These are phyloP conservation scores for Brachylomia viminalis DNA, from an alignment of 2,888 invertebrate species.

Conservation along the genomic window DNA sequence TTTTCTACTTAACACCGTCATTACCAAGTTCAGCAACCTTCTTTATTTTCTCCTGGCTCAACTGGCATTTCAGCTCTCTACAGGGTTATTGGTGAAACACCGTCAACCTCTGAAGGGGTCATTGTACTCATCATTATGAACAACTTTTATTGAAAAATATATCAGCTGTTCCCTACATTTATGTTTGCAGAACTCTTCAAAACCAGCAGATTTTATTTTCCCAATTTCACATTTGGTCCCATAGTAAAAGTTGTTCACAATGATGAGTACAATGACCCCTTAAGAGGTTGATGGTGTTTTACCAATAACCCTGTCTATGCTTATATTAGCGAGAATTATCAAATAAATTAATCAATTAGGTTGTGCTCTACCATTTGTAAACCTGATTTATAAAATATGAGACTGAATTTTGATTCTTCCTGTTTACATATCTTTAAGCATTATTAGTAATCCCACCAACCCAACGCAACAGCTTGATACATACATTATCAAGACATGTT, in stretches of 20 bases:
- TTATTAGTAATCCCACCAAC: conserved; percentile 1
- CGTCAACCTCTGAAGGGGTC: no score
- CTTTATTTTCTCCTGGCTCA: neutral
- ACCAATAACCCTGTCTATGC: no score
- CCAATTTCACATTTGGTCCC: no score
- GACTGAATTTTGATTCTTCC: neutral
- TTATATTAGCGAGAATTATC: neutral
- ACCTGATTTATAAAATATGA: neutral
- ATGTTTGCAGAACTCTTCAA: no score
- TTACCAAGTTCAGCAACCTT: neutral
- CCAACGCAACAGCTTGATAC: conserved; percentile 34
- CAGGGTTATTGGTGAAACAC: no score
- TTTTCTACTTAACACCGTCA: neutral
- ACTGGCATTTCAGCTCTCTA: neutral
- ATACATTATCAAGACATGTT: conserved; percentile 31
- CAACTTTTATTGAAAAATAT: no score
- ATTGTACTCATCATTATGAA: no score
- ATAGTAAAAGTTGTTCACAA: no score
- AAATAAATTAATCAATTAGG: neutral
- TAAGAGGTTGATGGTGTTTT: no score
- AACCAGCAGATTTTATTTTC: no score
- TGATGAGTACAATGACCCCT: no score
- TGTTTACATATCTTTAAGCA: neutral
- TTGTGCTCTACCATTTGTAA: neutral
- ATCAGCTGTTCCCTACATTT: no score